These are phyloP conservation scores for Camponotus fellah DNA, from an alignment of 2,888 invertebrate species.

Conservation along the genomic window DNA sequence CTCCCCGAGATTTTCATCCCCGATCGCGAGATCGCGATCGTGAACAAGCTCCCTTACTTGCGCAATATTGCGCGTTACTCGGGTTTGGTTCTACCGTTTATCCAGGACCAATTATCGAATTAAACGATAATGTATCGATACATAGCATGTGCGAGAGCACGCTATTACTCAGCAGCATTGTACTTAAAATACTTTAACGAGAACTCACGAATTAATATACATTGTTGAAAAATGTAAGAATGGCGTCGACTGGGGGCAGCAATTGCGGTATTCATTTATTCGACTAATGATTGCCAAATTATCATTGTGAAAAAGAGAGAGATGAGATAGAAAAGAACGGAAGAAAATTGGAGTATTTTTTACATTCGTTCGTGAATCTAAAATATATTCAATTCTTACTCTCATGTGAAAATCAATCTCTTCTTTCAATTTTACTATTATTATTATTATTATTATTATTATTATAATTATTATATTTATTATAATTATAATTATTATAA, in stretches of 20 bases:
- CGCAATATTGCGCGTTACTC: slow-evolving; percentile 56
- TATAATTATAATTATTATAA: slow-evolving; percentile 63
- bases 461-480: slow-evolving; percentile 61
- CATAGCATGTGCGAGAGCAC: slow-evolving; percentile 71
- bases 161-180: slow-evolving; percentile 77
- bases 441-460: too few species aligned
- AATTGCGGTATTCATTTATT: background rate
- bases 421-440: slow-evolving; percentile 54
- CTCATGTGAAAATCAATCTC: background rate
- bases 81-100: slow-evolving; percentile 77
- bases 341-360: background rate
- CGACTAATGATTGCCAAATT: background rate
- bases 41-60: background rate
- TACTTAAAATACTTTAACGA: slow-evolving; percentile 73
- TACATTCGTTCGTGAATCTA: background rate
- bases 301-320: background rate
- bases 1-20: slow-evolving; percentile 5
- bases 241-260: slow-evolving; percentile 70
- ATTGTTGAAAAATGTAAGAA: slow-evolving; percentile 68
- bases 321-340: background rate
- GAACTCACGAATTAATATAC: slow-evolving; percentile 63
- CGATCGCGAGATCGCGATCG: slow-evolving; percentile 2
- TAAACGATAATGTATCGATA: slow-evolving; percentile 75
- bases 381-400: slow-evolving; percentile 10
- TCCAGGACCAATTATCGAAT: slow-evolving; percentile 81